Evolutionary conservation across 2,113 vertebrate genomes (phyloP).

Genomic region (Ciconia boyciana): DNA sequence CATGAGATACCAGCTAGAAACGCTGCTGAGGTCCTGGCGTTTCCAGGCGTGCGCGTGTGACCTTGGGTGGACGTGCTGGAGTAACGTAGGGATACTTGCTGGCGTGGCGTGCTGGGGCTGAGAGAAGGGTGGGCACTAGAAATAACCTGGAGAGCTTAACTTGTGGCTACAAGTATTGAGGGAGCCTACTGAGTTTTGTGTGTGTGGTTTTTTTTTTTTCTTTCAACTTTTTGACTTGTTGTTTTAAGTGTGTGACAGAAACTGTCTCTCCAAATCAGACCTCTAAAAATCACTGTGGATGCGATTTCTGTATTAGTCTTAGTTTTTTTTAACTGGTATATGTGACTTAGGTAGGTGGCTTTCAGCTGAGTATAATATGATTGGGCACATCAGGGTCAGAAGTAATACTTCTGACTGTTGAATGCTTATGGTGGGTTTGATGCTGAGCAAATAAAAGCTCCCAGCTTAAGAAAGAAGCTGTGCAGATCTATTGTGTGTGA

Average conservation of each 20-base stretch:
- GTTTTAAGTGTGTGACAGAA: not conserved
- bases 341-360: not conserved
- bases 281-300: not conserved
- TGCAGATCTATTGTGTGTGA: not conserved
- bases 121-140: not conserved
- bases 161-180: not conserved
- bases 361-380: not conserved
- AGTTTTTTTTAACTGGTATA: not conserved
- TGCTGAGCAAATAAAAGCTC: not conserved
- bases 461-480: not conserved
- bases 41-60: not conserved
- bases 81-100: not conserved
- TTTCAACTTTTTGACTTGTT: not conserved
- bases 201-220: not conserved
- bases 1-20: not conserved
- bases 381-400: not conserved
- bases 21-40: not conserved
- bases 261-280: not conserved
- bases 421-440: not conserved
- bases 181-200: not conserved
- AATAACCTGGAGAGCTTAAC: not conserved
- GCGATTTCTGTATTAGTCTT: not conserved
- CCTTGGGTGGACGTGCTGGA: not conserved
- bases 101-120: not conserved
- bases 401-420: not conserved